Percentiles rank a stretch among this genome's conserved stretches.
Conservation (phyloP, 1,140 invertebrate species). For the Sycophaga agraensis region DNA sequence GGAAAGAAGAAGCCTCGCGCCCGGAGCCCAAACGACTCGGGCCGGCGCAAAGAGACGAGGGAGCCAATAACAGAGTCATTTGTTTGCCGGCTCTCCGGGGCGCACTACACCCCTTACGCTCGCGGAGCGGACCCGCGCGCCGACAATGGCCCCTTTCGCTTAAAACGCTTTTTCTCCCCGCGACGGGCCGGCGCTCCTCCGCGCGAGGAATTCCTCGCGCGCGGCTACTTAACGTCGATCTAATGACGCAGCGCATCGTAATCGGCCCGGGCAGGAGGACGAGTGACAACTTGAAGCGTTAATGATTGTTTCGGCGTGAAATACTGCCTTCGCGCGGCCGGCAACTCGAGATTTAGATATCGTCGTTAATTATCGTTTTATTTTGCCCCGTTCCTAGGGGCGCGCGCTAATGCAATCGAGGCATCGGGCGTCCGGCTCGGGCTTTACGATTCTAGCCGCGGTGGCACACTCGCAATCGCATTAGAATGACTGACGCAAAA, state of each 20-base stretch:
- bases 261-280: not conserved
- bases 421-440: too few species aligned
- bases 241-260: constrained; percentile 15
- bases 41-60: constrained; percentile 12
- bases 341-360: too few species aligned
- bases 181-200: not conserved
- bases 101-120: not conserved
- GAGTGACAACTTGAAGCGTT: constrained; percentile 10
- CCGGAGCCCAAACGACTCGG: constrained; percentile 17
- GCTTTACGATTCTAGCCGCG: too few species aligned
- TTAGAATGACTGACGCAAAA: too few species aligned
- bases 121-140: not conserved
- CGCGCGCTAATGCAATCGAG: too few species aligned
- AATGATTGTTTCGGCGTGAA: not conserved
- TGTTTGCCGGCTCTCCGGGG: constrained; percentile 9
- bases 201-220: constrained; percentile 10
- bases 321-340: constrained; percentile 2
- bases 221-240: constrained; percentile 27
- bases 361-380: too few species aligned
- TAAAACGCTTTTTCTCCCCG: constrained; percentile 1
- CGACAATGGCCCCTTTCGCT: constrained; percentile 24
- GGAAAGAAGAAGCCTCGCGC: too few species aligned
- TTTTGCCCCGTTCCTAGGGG: too few species aligned
- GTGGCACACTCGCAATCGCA: too few species aligned
- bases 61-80: constrained; percentile 42